Percentiles rank a stretch among this genome's conserved stretches.
Evolutionary conservation across 2,113 vertebrate genomes (phyloP).

Genomic region (Macquaria ambigua): DNA sequence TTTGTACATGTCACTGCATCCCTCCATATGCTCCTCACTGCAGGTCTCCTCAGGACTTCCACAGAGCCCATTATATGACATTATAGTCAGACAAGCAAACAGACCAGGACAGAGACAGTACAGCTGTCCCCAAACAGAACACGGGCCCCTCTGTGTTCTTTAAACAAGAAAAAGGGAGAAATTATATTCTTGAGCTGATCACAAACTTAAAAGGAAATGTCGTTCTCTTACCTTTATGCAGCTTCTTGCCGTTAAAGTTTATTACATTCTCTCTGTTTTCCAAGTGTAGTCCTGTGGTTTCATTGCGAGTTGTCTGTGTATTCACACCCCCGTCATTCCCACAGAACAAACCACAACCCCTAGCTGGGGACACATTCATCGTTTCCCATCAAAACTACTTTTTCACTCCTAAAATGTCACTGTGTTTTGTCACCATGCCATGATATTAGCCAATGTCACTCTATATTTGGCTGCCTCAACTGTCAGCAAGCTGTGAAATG

Average conservation of each 20-base stretch:
- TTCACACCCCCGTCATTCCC: neutral
- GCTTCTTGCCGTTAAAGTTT: neutral
- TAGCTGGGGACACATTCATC: neutral
- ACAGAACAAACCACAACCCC: neutral
- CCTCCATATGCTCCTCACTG: neutral
- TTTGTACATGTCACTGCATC: slow-evolving; percentile 18
- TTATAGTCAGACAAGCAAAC: neutral
- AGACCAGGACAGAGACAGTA: neutral
- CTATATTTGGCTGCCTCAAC: slow-evolving; percentile 22
- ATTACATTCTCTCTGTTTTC: neutral
- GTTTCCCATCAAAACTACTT: neutral
- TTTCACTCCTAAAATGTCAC: neutral
- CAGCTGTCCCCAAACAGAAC: neutral
- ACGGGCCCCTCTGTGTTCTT: neutral
- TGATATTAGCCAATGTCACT: slow-evolving; percentile 36
- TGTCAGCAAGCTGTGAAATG: slow-evolving; percentile 35
- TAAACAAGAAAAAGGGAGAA: neutral
- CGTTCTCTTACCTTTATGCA: neutral
- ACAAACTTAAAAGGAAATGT: neutral
- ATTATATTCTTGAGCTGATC: neutral
- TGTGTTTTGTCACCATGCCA: neutral
- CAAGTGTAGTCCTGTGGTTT: neutral
- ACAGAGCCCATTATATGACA: neutral
- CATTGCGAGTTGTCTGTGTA: neutral
- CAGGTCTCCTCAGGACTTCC: neutral